Conservation (phyloP, 2,888 invertebrate species). For the Rhopalosiphum nymphaeae region DNA sequence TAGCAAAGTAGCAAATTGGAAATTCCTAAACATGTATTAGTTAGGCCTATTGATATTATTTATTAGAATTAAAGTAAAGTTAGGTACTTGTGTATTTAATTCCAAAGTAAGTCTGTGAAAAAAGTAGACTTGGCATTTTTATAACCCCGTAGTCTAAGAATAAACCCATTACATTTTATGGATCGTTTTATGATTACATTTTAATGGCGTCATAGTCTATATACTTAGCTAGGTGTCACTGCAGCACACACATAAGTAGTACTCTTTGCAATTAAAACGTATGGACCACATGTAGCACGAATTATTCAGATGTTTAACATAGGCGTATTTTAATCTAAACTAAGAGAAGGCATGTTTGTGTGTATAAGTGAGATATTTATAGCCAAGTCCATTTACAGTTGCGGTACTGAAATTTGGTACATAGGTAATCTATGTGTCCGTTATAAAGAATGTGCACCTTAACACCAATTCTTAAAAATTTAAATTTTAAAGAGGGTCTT, state of each 20-base stretch:
- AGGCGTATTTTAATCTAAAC: not conserved
- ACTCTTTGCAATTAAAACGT: not conserved
- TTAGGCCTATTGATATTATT: not conserved
- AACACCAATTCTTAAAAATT: too few relatives aligned
- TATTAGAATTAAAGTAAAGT: not conserved
- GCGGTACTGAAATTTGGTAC: too few relatives aligned
- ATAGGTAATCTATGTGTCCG: too few relatives aligned
- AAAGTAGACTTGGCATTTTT: not conserved
- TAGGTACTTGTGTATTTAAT: not conserved
- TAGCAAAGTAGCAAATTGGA: not conserved
- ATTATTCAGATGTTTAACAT: not conserved
- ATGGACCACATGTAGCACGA: not conserved
- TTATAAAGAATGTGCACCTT: too few relatives aligned
- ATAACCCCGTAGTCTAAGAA: not conserved
- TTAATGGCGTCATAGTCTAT: not conserved
- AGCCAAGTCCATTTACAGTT: too few relatives aligned
- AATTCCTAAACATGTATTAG: not conserved
- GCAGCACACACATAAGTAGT: not conserved
- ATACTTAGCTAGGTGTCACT: not conserved
- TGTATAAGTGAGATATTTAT: too few relatives aligned
- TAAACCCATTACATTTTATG: not conserved
- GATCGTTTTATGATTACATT: not conserved
- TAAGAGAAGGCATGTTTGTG: not conserved
- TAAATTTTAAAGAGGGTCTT: too few relatives aligned
- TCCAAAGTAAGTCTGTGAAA: not conserved